These are phyloP conservation scores for Noctua janthe DNA, from an alignment of 2,888 invertebrate species.

Conservation along the genomic window DNA sequence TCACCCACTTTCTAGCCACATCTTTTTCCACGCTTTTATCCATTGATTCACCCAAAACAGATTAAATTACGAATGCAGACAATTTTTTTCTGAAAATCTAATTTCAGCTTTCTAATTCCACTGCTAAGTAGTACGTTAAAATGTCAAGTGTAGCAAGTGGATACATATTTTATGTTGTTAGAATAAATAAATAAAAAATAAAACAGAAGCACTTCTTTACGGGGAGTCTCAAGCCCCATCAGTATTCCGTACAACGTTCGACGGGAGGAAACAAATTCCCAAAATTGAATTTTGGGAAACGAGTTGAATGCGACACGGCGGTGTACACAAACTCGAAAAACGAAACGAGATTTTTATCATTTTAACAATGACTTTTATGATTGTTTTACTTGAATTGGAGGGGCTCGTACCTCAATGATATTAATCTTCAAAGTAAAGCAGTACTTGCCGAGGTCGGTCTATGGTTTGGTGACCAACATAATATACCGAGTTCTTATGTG, in stretches of 20 bases:
- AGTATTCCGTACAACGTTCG: conserved; percentile 87
- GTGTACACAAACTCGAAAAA: conserved; percentile 87
- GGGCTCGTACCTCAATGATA: background rate
- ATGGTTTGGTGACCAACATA: background rate
- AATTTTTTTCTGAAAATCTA: conserved; percentile 34
- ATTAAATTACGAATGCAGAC: conserved; percentile 18
- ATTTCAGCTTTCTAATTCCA: conserved; percentile 3
- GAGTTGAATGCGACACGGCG: conserved; percentile 90
- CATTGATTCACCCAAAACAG: background rate
- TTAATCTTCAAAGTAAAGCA: background rate
- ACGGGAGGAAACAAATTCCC: conserved; percentile 90
- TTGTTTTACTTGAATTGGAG: conserved; percentile 48
- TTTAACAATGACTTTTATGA: conserved; percentile 84
- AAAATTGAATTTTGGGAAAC: conserved; percentile 91
- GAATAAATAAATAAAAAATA: conserved; percentile 77
- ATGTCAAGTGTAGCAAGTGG: conserved; percentile 74
- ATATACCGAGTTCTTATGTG: too few relatives aligned
- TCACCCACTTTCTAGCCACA: too few relatives aligned
- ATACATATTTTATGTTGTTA: conserved; percentile 80
- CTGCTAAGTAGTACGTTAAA: conserved; percentile 67
- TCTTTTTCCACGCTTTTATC: background rate
- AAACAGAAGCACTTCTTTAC: conserved; percentile 74
- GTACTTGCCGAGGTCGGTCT: background rate
- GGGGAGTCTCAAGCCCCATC: conserved; percentile 80
- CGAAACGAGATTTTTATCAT: conserved; percentile 88